Conservation (phyloP, 2,888 invertebrate species). For the Scelioninae gen. 1 region DNA sequence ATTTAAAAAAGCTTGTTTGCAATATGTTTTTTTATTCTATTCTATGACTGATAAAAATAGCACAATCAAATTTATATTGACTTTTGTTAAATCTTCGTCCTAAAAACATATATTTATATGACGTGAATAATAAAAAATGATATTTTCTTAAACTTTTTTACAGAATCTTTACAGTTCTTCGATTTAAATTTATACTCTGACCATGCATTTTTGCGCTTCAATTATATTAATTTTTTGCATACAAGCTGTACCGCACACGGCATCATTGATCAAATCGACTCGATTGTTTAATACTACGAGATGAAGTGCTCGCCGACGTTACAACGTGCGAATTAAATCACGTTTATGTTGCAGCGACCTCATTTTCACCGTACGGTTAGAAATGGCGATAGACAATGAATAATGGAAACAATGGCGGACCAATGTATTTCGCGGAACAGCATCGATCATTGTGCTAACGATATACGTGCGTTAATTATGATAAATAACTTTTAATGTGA, state of each 20-base stretch:
- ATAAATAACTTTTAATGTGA: slow-evolving; percentile 12
- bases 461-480: slow-evolving; percentile 41
- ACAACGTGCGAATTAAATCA: slow-evolving; percentile 53
- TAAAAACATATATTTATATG: too few species aligned
- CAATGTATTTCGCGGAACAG: slow-evolving; percentile 29
- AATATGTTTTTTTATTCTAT: too few species aligned
- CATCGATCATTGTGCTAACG: slow-evolving; percentile 48
- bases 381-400: slow-evolving; percentile 53
- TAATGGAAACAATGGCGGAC: slow-evolving; percentile 50
- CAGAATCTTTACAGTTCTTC: too few species aligned
- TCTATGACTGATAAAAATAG: too few species aligned
- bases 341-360: slow-evolving; percentile 49
- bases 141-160: too few species aligned
- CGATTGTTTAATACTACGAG: slow-evolving; percentile 30
- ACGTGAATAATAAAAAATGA: too few species aligned
- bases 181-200: too few species aligned
- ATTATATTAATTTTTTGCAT: not conserved
- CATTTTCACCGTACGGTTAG: slow-evolving; percentile 35
- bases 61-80: too few species aligned
- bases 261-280: slow-evolving; percentile 2
- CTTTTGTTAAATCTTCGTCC: too few species aligned
- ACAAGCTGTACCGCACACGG: not conserved
- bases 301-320: slow-evolving; percentile 19
- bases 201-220: too few species aligned
- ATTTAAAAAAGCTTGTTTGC: too few species aligned